Evolutionary conservation across 2,888 invertebrate species (phyloP), one percentile per base, ranked within the genome.

Genomic region (Odiellus spinosus): DNA sequence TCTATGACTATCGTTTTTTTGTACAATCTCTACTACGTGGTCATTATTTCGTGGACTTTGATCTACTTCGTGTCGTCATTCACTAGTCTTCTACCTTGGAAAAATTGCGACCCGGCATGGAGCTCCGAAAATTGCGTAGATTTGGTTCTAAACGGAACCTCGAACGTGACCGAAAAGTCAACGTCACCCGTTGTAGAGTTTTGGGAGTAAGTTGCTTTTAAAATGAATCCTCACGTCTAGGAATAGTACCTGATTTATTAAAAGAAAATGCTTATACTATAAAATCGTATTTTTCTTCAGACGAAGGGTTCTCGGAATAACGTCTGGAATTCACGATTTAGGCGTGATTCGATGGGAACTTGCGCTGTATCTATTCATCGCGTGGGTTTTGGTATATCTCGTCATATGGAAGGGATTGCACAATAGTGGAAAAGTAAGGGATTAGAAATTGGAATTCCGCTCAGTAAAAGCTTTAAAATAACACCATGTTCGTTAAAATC

Each of bases 361-460:
- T 51, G 80, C 86, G 26, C 80, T 86, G 42, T 87, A 90, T 61
- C 73, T 93, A 47, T 74, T 91, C 45, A 78, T 84, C 59, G 87
- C 90, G 54, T 95, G 93, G 93, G 74, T 90, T 53, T 70, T 93
- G 59, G 87, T 93, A 46, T 95, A 93, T 69, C 87, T 93, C 67
- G 87, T 90, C 56, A 78, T 93, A 44, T 93, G 90, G 86, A 93
- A 91, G 69, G 90, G 90, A 54, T 85, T 91, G 50, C 84, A 85
- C 64, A 86, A 88, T n/a, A 88, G 88, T 43, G 68, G 68, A 48
- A 67, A 67, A 43, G 53, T 51, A 33, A 40, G 40, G 15, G 20
- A n/a, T n/a, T n/a, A n/a, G n/a, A n/a, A 12, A 11, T 34, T 10
- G 12, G 11, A 12, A 11, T 34, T 34, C 11, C 10, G 10, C n/a